Percentiles rank a stretch among this genome's conserved stretches.
These are phyloP conservation scores for Cephus pygmeus DNA, from an alignment of 2,888 invertebrate genomes.

Conservation along the genomic window DNA sequence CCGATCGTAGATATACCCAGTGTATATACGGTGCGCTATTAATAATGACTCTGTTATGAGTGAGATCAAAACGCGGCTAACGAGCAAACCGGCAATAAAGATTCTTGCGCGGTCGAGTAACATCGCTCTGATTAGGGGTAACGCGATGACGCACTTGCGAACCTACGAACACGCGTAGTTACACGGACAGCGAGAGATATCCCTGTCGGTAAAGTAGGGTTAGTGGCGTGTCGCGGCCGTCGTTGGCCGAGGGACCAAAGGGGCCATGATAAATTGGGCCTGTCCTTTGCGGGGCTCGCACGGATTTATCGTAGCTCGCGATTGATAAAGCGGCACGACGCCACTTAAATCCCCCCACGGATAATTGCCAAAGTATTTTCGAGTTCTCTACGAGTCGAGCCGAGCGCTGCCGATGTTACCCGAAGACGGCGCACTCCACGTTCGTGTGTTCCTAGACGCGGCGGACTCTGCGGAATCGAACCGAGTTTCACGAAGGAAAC, in stretches of 20 bases:
- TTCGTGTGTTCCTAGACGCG: background rate
- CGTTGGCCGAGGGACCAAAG: conserved; percentile 19
- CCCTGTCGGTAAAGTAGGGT: background rate
- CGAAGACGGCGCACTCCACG: background rate
- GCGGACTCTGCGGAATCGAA: background rate
- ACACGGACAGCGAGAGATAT: conserved; percentile 5
- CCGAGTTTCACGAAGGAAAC: background rate
- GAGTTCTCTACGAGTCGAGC: background rate
- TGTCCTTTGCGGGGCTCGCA: background rate
- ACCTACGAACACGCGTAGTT: conserved; percentile 42
- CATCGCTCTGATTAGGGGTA: conserved; percentile 43
- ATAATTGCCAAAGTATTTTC: background rate
- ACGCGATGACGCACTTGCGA: conserved; percentile 42
- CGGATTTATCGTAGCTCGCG: conserved; percentile 13
- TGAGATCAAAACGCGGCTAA: conserved; percentile 47
- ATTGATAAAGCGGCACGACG: background rate
- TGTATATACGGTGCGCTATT: conserved; percentile 17
- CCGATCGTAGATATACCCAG: background rate
- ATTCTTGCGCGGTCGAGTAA: conserved; percentile 35
- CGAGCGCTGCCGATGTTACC: background rate
- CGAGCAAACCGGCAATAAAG: conserved; percentile 47
- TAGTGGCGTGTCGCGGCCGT: conserved; percentile 15
- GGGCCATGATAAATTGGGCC: conserved; percentile 29
- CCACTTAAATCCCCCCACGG: background rate
- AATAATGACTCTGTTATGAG: conserved; percentile 28